Percentiles rank a stretch among this genome's conserved stretches.
Evolutionary conservation across 2,888 invertebrate genomes (phyloP).

Genomic region (Lasius platythorax): DNA sequence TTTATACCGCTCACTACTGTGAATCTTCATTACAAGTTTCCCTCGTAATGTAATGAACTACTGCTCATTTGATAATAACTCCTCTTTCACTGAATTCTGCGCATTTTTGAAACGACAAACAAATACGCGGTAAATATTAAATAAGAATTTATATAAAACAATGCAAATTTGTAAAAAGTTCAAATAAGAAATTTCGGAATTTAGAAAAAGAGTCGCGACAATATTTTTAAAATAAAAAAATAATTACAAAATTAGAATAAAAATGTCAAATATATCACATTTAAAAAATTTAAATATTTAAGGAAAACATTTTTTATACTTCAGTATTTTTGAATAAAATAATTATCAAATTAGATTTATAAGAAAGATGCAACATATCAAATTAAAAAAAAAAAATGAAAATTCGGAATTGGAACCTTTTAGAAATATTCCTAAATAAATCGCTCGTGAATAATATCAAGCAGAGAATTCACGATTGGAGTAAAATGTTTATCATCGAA

Average conservation of each 20-base stretch:
- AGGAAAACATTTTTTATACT: too few species aligned
- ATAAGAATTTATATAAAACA: not conserved
- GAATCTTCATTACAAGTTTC: not conserved
- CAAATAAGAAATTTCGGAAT: not conserved
- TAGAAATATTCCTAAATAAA: not conserved
- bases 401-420: not conserved
- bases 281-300: too few species aligned
- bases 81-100: not conserved
- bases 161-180: too few species aligned
- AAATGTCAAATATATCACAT: too few species aligned
- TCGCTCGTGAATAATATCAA: not conserved
- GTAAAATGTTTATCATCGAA: not conserved
- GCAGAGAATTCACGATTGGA: not conserved
- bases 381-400: not conserved
- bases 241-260: too few species aligned
- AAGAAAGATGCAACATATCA: too few species aligned
- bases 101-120: not conserved
- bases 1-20: not conserved
- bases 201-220: not conserved
- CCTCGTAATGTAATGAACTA: not conserved
- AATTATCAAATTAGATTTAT: too few species aligned
- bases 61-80: not conserved
- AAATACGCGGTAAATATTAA: not conserved
- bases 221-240: too few species aligned
- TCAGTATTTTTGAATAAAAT: too few species aligned